phyloP scores from a whole-genome alignment of 1,140 invertebrate species.

The Drosophila burlai region DNA sequence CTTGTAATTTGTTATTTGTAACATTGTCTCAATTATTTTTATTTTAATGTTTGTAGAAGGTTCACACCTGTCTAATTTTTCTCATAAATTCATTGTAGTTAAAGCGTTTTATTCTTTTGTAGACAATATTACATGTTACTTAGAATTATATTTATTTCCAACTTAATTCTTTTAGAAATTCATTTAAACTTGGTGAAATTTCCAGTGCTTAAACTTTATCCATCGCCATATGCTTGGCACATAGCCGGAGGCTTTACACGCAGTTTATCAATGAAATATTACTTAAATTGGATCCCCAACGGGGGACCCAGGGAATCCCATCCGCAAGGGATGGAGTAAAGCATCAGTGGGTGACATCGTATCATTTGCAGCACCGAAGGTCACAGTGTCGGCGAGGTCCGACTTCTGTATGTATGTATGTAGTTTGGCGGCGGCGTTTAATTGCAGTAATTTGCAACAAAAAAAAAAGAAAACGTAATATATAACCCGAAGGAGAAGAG shows the following conservation, averaged over 20 bases:
- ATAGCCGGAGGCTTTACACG: slow-evolving; percentile 39
- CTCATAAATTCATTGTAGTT: too few species aligned
- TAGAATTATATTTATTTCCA: not conserved
- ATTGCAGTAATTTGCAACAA: slow-evolving; percentile 72
- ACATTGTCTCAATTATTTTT: too few species aligned
- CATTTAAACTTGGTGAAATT: not conserved
- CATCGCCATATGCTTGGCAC: slow-evolving; percentile 39
- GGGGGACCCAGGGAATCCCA: slow-evolving; percentile 17
- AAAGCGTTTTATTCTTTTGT: not conserved
- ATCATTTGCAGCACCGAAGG: slow-evolving; percentile 67
- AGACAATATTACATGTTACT: not conserved
- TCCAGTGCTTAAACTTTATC: slow-evolving; percentile 20
- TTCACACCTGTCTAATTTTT: too few species aligned
- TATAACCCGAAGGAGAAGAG: slow-evolving; percentile 14
- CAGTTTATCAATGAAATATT: slow-evolving; percentile 77
- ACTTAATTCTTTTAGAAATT: not conserved
- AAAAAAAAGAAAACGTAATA: slow-evolving; percentile 9
- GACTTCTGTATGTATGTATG: slow-evolving; percentile 34
- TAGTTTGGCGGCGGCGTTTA: slow-evolving; percentile 57
- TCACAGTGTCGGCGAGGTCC: slow-evolving; percentile 50
- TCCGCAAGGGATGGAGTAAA: slow-evolving; percentile 7
- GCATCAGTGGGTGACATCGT: slow-evolving; percentile 38
- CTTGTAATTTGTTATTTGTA: too few species aligned
- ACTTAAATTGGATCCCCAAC: slow-evolving; percentile 66
- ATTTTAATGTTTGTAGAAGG: too few species aligned